Evolutionary conservation across 2,888 invertebrate genomes (phyloP), one percentile per base, ranked within the genome.

Genomic region (Cetonia aurata): DNA sequence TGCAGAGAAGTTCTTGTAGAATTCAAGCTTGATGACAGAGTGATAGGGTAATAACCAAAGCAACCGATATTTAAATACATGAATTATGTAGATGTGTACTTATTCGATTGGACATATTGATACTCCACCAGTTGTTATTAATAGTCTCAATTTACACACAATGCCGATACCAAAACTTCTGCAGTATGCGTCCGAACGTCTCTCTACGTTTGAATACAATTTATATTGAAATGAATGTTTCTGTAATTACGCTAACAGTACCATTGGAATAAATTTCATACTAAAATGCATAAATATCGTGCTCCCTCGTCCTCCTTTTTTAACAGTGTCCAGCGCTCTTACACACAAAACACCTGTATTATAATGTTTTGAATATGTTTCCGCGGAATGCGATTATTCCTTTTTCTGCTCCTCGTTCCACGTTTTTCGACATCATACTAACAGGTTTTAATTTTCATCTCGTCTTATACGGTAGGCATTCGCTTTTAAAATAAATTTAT

Each of bases 51-150:
- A 82, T 83, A 83, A 83, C 80, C 80, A 80, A 81, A 80, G 80
- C 77, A 80, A 76, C 76, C 76, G 80, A 82, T 83, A 84, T 84
- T 84, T 84, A 83, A 84, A 84, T 84, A 82, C 82, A 84, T 84
- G 83, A 83, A 84, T 84, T 84, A 84, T 84, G 83, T 84, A 84
- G 83, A 84, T 83, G 79, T 77, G 80, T 82, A 82, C 82, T 83
- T 83, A 83, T 83, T 81, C 83, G 83, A 84, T 84, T 84, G 83
- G 84, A 84, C 84, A 84, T 84, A 84, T 84, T 84, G 84, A 84
- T 84, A 84, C 82, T 83, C 82, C 82, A 80, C 80, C 81, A 79
- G 77, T 75, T 79, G 83, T 83, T 83, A 84, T 83, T 84, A 83
- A 84, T 84, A 84, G 83, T 81, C 83, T 81, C 81, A 82, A 84